A percentile compares a stretch with the other conserved stretches of the same genome.
phyloP scores from a whole-genome alignment of 2,888 invertebrate species.

The Pyralis farinalis region DNA sequence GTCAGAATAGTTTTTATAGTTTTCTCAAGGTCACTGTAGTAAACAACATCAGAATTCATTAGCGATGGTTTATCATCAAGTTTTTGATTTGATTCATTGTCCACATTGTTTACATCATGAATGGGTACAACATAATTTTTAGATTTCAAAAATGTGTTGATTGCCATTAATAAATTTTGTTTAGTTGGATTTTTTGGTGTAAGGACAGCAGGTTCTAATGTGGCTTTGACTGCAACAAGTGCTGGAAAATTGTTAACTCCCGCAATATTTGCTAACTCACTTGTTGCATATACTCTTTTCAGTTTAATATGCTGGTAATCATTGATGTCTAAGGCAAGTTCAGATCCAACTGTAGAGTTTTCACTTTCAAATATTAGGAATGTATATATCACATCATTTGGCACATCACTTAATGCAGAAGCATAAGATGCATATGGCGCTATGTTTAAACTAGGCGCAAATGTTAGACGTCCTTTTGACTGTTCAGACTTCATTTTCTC shows the following conservation, averaged over 20 bases:
- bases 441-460: slow-evolving; percentile 85
- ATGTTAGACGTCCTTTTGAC: slow-evolving; percentile 71
- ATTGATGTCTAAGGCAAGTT: slow-evolving; percentile 85
- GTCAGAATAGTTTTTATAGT: slow-evolving; percentile 90
- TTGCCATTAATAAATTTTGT: slow-evolving; percentile 64
- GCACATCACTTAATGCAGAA: slow-evolving; percentile 75
- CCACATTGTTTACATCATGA: slow-evolving; percentile 33
- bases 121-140: slow-evolving; percentile 65
- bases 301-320: slow-evolving; percentile 79
- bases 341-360: slow-evolving; percentile 82
- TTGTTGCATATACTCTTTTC: slow-evolving; percentile 80
- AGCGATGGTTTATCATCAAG: slow-evolving; percentile 25
- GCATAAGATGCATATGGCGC: slow-evolving; percentile 71
- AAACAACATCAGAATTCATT: slow-evolving; percentile 81
- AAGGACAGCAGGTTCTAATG: slow-evolving; percentile 52
- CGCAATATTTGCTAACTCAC: slow-evolving; percentile 68
- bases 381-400: slow-evolving; percentile 73
- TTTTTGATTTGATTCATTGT: slow-evolving; percentile 33
- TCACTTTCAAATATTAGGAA: slow-evolving; percentile 85
- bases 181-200: slow-evolving; percentile 60
- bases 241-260: slow-evolving; percentile 76
- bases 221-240: slow-evolving; percentile 70
- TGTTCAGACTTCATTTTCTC: slow-evolving; percentile 82
- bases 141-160: slow-evolving; percentile 74
- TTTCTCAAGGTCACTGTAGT: slow-evolving; percentile 93